A percentile compares a stretch with the other conserved stretches of the same genome.
Evolutionary conservation across 2,888 invertebrate species (phyloP).

Genomic region (Tinea semifulvella): DNA sequence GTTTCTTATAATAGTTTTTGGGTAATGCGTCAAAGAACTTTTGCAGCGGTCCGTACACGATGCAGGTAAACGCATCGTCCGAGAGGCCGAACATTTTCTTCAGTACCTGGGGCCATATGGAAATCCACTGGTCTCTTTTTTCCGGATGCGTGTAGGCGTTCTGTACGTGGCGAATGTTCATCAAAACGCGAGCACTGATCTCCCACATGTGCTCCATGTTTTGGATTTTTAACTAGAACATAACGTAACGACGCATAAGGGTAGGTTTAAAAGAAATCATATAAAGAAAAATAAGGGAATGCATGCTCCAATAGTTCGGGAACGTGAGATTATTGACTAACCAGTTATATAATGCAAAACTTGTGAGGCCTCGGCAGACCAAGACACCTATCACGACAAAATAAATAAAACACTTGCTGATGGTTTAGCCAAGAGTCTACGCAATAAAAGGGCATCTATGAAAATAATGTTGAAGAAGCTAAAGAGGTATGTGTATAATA

Average conservation of each 20-base stretch:
- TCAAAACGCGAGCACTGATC: conserved; percentile 65
- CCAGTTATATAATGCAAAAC: too few relatives aligned
- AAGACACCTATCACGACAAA: too few relatives aligned
- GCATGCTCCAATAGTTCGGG: too few relatives aligned
- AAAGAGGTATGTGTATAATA: too few relatives aligned
- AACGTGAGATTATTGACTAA: too few relatives aligned
- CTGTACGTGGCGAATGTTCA: conserved; percentile 70
- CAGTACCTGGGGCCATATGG: conserved; percentile 70
- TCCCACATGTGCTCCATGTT: conserved; percentile 73
- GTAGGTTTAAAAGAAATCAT: too few relatives aligned
- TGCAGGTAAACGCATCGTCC: conserved; percentile 71
- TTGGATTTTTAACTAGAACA: conserved; percentile 65
- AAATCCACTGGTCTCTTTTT: conserved; percentile 67
- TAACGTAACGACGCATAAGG: neutral
- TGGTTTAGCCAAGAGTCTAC: too few relatives aligned
- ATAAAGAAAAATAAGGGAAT: too few relatives aligned
- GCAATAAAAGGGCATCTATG: too few relatives aligned
- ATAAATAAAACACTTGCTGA: too few relatives aligned
- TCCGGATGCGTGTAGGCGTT: conserved; percentile 73
- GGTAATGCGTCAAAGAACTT: conserved; percentile 69
- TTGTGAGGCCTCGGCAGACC: too few relatives aligned
- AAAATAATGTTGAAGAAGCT: too few relatives aligned
- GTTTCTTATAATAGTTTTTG: conserved; percentile 59
- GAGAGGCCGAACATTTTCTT: conserved; percentile 72
- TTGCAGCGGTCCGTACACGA: conserved; percentile 70